Percentiles rank a stretch among this genome's conserved stretches.
Evolutionary conservation across 2,888 invertebrate genomes (phyloP).

Genomic region (Nomada lathburiana): DNA sequence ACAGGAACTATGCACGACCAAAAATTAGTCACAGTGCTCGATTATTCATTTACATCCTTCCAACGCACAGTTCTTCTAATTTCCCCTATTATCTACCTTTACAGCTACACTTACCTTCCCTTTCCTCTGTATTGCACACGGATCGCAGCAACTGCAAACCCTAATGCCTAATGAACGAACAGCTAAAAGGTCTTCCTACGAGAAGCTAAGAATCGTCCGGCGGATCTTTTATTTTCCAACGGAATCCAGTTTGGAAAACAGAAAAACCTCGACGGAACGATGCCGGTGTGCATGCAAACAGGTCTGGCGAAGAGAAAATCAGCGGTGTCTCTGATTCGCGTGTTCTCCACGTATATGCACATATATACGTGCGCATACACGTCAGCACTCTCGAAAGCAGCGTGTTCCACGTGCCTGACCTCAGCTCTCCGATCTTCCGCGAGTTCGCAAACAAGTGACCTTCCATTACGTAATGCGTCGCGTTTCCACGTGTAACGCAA

Average conservation of each 20-base stretch:
- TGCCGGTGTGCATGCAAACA: constrained; percentile 12
- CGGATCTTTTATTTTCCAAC: too few species aligned
- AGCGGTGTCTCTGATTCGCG: background rate
- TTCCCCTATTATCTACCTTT: too few species aligned
- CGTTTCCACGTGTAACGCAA: constrained; percentile 57
- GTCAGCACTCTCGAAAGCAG: constrained; percentile 6
- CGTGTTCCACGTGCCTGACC: constrained; percentile 62
- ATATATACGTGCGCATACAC: background rate
- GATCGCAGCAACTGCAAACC: too few species aligned
- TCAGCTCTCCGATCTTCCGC: constrained; percentile 52
- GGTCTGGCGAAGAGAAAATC: constrained; percentile 14
- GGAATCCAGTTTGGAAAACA: background rate
- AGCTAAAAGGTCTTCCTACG: too few species aligned
- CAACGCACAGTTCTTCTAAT: too few species aligned
- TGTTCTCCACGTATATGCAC: constrained; percentile 1
- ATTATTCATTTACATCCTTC: too few species aligned
- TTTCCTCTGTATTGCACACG: too few species aligned
- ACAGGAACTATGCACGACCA: too few species aligned
- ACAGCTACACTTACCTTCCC: too few species aligned
- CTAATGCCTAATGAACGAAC: too few species aligned
- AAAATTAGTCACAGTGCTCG: too few species aligned
- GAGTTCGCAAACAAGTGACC: constrained; percentile 54
- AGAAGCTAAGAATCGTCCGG: too few species aligned
- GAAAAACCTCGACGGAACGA: constrained; percentile 2
- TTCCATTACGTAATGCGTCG: constrained; percentile 53